Evolutionary conservation across 2,797 vertebrate species (phyloP), one percentile per base, ranked within the genome.

Genomic region (Onychomys leucogaster): DNA sequence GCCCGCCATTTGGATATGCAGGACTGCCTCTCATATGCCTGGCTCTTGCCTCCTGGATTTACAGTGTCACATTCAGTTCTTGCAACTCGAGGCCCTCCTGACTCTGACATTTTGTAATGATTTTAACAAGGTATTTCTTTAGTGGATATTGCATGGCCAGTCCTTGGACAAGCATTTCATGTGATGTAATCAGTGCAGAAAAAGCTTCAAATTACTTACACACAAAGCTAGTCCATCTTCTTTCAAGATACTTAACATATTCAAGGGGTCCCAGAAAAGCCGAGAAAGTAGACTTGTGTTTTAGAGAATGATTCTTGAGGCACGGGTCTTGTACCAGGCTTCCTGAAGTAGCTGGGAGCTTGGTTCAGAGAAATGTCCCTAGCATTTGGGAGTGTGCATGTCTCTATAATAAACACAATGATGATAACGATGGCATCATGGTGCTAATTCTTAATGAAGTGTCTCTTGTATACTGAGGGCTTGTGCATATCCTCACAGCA

Each of bases 341-440:
- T 82, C 71, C 84, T 2, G 0, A 43, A 19, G 61, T 0, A 21
- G 5, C 11, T 61, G 6, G 32, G 75, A 7, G 23, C 0, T 32
- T 2, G 27, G 78, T 16, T 90, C 17, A 46, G 87, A 61, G 59
- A 57, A 13, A 12, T 52, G 12, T 46, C 11, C 52, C 43, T 52
- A 76, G 34, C 6, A 27, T 43, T 1, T 1, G 0, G 8, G 92
- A 29, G 29, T 5, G 0, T 0, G 19, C 32, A 14, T 11, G 11
- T 23, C 4, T 34, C 49, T 12, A 4, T 25, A 37, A 86, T 23
- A 43, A 91, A 80, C 67, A 52, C 3, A 82, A 11, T 32, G 16
- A 1, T 63, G 8, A n/a, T 34, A 12, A n/a, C 21, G 71, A 63
- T 6, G 41, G 27, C 23, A 61, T 5, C 11, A 12, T 52, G 1